Evolutionary conservation across 2,888 invertebrate genomes (phyloP).

Genomic region (Microdon myrmicae): DNA sequence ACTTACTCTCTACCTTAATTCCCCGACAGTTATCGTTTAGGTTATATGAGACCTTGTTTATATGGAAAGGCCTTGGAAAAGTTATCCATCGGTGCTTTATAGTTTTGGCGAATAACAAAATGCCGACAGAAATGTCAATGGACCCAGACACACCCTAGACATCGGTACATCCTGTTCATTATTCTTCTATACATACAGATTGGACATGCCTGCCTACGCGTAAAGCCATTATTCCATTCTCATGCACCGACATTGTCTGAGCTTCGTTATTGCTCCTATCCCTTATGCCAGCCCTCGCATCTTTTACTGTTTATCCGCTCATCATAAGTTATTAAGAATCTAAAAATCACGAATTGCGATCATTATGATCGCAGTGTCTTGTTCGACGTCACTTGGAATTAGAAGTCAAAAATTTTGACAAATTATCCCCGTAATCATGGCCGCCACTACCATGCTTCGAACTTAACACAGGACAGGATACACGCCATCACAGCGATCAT

Average conservation of each 20-base stretch:
- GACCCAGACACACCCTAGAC: slow-evolving; percentile 14
- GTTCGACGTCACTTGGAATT: slow-evolving; percentile 53
- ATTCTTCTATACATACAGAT: background rate
- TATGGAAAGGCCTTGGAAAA: too few species aligned
- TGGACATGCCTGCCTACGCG: background rate
- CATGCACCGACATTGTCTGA: background rate
- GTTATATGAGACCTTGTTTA: too few species aligned
- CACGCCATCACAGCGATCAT: slow-evolving; percentile 35
- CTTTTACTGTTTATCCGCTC: slow-evolving; percentile 51
- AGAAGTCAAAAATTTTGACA: slow-evolving; percentile 54
- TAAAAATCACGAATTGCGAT: slow-evolving; percentile 51
- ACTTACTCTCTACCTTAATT: too few species aligned
- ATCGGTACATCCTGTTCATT: slow-evolving; percentile 13
- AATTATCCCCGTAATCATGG: slow-evolving; percentile 49
- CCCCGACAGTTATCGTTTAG: too few species aligned
- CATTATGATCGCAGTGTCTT: slow-evolving; percentile 51
- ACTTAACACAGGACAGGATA: slow-evolving; percentile 21
- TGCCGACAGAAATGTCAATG: slow-evolving; percentile 6
- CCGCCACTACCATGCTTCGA: slow-evolving; percentile 18
- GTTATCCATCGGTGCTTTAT: too few species aligned
- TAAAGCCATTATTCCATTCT: slow-evolving; percentile 2
- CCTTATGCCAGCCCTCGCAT: slow-evolving; percentile 31
- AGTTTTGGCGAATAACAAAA: too few species aligned
- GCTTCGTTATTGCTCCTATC: background rate
- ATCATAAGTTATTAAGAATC: slow-evolving; percentile 51